A percentile compares a stretch with the other conserved stretches of the same genome.
Conservation (phyloP, 2,888 invertebrate species). For the Euzophera pinguis region DNA sequence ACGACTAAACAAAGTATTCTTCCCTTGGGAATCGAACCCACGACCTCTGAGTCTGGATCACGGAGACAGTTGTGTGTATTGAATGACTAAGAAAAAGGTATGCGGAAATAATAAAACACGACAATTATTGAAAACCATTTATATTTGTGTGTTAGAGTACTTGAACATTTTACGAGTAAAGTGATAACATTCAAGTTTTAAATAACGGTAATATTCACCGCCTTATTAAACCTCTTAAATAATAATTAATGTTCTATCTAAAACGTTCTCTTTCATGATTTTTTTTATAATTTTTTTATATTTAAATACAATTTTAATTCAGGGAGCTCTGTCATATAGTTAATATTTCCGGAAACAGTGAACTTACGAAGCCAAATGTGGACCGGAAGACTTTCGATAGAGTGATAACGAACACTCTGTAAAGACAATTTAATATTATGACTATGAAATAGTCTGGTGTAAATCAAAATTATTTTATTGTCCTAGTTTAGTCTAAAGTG, state of each 20-base stretch:
- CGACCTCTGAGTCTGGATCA: no score
- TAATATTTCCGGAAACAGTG: constrained; percentile 26
- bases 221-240: constrained; percentile 42
- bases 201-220: constrained; percentile 45
- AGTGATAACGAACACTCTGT: constrained; percentile 33
- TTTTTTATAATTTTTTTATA: constrained; percentile 31
- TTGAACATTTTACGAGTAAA: constrained; percentile 63
- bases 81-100: constrained; percentile 11
- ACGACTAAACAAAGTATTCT: no score
- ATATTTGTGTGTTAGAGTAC: constrained; percentile 64
- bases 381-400: constrained; percentile 60
- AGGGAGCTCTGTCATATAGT: constrained; percentile 30
- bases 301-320: constrained; percentile 28
- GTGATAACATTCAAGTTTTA: constrained; percentile 70
- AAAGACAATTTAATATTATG: constrained; percentile 29
- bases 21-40: no score
- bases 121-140: constrained; percentile 69
- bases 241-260: constrained; percentile 49
- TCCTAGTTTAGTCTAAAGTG: constrained; percentile 75
- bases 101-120: constrained; percentile 40
- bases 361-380: constrained; percentile 48
- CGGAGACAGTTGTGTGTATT: no score
- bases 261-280: constrained; percentile 28
- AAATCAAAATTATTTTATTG: constrained; percentile 67
- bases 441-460: constrained; percentile 35